Evolutionary conservation across 2,888 invertebrate species (phyloP), one percentile per base, ranked within the genome.

Genomic region (Brassicogethes aeneus): DNA sequence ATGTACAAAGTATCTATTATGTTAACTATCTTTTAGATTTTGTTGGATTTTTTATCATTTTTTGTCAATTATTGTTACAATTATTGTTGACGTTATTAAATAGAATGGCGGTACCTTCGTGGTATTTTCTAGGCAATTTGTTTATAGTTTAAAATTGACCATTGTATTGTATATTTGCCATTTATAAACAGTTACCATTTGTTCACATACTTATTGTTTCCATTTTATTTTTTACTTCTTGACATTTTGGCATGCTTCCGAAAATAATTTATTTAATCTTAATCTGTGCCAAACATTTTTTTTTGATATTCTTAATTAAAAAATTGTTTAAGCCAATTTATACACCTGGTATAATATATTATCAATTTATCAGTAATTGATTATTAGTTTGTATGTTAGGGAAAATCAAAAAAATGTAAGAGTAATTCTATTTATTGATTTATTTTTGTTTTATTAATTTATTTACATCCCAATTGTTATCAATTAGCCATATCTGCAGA

Each of bases 161-260:
- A n/a, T n/a, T n/a, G n/a, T n/a, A n/a, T n/a, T n/a, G n/a, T n/a
- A 23, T 23, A 23, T 23, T 40, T 43, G 44, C 44, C 44, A 44
- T 44, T 44, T 44, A 23, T 41, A 29, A 37, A 35, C 44, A 45
- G 45, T 45, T 45, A 45, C 45, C 45, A 45, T 38, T 36, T n/a
- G 13, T 17, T 15, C 36, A 35, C 33, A 29, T 42, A 30, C 3
- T 40, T 31, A 12, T 43, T 34, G 29, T 34, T 41, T 41, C 38
- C 40, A 8, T 33, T 34, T 12, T 16, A 23, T 16, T 7, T 36
- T 23, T 10, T 10, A 23, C 5, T 23, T 23, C 10, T 23, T 23
- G 23, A 23, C 10, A 23, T 23, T 23, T 23, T 10, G 5, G 23
- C 10, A 7, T 10, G 5, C 5, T 10, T 23, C 10, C 23, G 5